These are phyloP conservation scores for Tiaroga cobitis DNA, from an alignment of 2,797 vertebrate genomes.

Conservation along the genomic window DNA sequence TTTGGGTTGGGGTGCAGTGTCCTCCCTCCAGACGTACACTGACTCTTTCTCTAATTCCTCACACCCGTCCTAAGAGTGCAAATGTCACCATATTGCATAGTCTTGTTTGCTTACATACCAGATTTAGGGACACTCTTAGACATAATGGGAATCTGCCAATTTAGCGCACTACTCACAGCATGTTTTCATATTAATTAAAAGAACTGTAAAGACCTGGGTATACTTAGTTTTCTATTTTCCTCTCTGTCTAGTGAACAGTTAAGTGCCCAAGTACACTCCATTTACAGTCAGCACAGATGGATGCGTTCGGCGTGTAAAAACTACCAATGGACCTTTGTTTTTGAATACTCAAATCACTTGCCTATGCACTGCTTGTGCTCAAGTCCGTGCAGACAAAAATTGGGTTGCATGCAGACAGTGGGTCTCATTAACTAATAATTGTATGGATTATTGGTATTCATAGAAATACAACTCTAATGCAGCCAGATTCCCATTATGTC, in stretches of 20 bases:
- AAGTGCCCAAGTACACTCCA: background rate
- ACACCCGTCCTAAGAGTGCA: background rate
- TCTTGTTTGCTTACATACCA: conserved; percentile 6
- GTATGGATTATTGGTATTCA: background rate
- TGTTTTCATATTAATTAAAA: background rate
- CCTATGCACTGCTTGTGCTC: background rate
- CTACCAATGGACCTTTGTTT: background rate
- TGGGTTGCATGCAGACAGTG: background rate
- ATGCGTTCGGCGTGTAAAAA: background rate
- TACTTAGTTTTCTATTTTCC: background rate
- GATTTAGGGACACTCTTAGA: background rate
- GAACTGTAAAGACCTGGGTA: background rate
- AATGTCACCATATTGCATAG: conserved; percentile 6
- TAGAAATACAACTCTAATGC: background rate
- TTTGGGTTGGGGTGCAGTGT: background rate
- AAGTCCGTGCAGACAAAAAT: background rate
- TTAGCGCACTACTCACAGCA: background rate
- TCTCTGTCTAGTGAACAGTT: background rate
- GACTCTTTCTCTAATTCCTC: conserved; percentile 1
- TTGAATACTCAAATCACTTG: background rate
- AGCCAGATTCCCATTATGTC: background rate
- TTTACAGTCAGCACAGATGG: background rate
- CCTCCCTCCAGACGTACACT: background rate
- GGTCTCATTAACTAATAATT: background rate
- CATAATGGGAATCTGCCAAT: background rate